Conservation (phyloP, 2,797 vertebrate species). For the Tokudaia muenninki region DNA sequence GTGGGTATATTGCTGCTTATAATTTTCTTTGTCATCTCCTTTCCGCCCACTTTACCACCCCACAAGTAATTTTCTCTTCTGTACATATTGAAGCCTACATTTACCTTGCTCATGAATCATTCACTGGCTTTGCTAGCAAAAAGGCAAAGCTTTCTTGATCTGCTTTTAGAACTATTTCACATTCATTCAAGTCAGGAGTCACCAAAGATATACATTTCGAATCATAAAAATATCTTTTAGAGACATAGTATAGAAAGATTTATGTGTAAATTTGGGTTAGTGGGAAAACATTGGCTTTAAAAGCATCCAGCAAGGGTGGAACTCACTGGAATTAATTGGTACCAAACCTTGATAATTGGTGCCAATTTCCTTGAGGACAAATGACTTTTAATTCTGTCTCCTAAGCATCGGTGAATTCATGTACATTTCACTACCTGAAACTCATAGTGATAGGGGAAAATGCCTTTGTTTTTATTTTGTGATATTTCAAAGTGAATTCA, state of each 20-base stretch:
- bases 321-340: neutral
- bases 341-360: neutral
- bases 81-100: neutral
- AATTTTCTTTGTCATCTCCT: constrained; percentile 35
- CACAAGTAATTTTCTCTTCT: constrained; percentile 21
- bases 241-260: neutral
- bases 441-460: neutral
- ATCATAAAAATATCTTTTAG: neutral
- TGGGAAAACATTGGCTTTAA: neutral
- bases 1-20: neutral
- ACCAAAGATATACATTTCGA: constrained; percentile 10
- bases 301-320: neutral
- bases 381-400: neutral
- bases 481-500: neutral
- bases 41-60: neutral
- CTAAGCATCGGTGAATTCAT: neutral
- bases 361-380: neutral
- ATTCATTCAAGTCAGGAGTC: neutral
- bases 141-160: neutral
- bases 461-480: neutral
- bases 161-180: neutral
- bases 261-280: neutral
- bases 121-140: neutral
- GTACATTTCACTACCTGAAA: neutral
- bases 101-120: constrained; percentile 34